A percentile compares a stretch with the other conserved stretches of the same genome.
Conservation (phyloP, 2,797 vertebrate genomes). For the Emydoidea blandingii region DNA sequence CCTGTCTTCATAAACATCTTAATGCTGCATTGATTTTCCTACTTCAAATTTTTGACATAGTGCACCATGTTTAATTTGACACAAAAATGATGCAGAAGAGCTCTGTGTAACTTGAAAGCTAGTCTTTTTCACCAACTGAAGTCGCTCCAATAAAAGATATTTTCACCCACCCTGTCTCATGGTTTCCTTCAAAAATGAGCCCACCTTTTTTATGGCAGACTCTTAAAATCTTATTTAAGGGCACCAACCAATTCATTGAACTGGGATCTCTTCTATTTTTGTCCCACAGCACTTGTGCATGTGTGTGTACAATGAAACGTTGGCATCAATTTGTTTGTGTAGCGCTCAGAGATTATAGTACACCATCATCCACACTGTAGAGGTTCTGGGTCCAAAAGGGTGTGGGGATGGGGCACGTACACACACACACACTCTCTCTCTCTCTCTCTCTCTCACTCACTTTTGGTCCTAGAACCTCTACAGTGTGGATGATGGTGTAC, state of each 20-base stretch:
- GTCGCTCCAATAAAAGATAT: background rate
- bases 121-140: background rate
- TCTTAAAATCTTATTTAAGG: background rate
- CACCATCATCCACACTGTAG: background rate
- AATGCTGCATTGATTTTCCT: constrained; percentile 9
- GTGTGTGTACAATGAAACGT: constrained; percentile 8
- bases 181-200: background rate
- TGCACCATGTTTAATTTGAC: constrained; percentile 1
- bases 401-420: too few species aligned
- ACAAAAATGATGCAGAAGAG: background rate
- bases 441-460: too few species aligned
- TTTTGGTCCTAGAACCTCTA: background rate
- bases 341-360: background rate
- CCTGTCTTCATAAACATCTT: constrained; percentile 6
- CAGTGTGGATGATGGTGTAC: background rate
- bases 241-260: background rate
- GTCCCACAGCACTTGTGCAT: background rate
- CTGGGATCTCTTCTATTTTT: background rate
- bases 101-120: background rate
- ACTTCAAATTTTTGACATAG: background rate
- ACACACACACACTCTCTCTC: background rate
- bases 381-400: background rate
- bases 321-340: background rate
- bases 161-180: background rate
- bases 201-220: background rate